Evolutionary conservation across 2,797 vertebrate genomes (phyloP), one percentile per base, ranked within the genome.

Genomic region (Sarcoramphus papa): DNA sequence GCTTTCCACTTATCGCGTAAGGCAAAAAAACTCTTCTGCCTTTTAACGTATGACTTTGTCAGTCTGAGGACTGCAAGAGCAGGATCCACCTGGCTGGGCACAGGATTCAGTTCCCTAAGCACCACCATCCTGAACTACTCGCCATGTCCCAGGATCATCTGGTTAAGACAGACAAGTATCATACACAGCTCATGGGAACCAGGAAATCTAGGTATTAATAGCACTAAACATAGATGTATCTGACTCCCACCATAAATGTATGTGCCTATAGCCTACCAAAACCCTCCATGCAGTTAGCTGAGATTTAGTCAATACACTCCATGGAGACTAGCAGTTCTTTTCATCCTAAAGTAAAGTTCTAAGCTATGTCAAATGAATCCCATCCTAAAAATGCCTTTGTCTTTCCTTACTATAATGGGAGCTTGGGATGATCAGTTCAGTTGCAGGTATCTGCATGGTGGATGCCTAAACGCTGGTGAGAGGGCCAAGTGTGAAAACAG

Each of bases 1-100:
- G 41, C 19, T 76, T 84, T 60, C 40, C 31, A 60, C 20, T 77
- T 33, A 43, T 0, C 6, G 2, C 0, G 0, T 33, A 33, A 41
- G 12, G 23, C 30, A 68, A 82, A 50, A 79, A 62, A 56, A 7
- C 2, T 19, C 47, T 53, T 7, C 25, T 74, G 19, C 11, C 70
- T 65, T 83, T 80, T 65, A 88, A 77, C 0, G 0, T 8, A 10
- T 2, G 5, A 19, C 57, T 70, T 23, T 69, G 20, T 37, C 60
- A 60, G 20, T 40, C n/a, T 74, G 33, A 60, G 45, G 51, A 59
- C 24, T n/a, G 19, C 16, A 59, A 83, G n/a, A 67, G 56, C 37
- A 84, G 15, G 40, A 50, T 25, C 10, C 24, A n/a, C 35, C 10
- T 51, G 56, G 24, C 43, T 27, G 10, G 19, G 47, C 37, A 50